A percentile compares a stretch with the other conserved stretches of the same genome.
Conservation (phyloP, 2,113 vertebrate species). For the Nyctibius bracteatus region DNA sequence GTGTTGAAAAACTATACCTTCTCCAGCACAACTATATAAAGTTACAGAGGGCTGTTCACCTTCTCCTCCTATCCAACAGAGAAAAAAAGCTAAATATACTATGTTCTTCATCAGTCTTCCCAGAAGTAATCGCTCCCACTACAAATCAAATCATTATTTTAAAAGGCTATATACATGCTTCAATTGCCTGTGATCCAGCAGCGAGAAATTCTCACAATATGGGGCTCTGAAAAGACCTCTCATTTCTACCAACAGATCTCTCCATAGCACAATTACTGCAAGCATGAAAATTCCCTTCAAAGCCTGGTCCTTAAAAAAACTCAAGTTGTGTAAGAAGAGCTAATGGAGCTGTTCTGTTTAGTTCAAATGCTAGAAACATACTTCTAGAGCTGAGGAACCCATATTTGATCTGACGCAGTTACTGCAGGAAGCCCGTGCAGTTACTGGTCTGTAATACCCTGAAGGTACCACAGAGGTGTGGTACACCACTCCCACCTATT, state of each 20-base stretch:
- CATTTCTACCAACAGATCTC: neutral
- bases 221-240: neutral
- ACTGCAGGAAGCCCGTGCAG: neutral
- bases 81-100: neutral
- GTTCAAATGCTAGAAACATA: neutral
- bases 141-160: neutral
- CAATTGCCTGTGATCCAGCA: neutral
- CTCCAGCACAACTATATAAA: conserved; percentile 93
- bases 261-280: neutral
- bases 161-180: neutral
- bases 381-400: neutral
- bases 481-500: neutral
- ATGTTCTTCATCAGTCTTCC: neutral
- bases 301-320: neutral
- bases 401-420: fast-evolving
- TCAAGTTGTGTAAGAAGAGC: neutral
- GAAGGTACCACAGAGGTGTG: neutral
- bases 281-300: neutral
- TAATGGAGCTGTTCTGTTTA: neutral
- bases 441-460: neutral
- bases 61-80: conserved; percentile 66
- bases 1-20: conserved; percentile 91
- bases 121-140: neutral
- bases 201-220: neutral
- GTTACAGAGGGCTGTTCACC: conserved; percentile 78